Conservation (phyloP, 2,888 invertebrate genomes). For the Dichetophora obliterata region DNA sequence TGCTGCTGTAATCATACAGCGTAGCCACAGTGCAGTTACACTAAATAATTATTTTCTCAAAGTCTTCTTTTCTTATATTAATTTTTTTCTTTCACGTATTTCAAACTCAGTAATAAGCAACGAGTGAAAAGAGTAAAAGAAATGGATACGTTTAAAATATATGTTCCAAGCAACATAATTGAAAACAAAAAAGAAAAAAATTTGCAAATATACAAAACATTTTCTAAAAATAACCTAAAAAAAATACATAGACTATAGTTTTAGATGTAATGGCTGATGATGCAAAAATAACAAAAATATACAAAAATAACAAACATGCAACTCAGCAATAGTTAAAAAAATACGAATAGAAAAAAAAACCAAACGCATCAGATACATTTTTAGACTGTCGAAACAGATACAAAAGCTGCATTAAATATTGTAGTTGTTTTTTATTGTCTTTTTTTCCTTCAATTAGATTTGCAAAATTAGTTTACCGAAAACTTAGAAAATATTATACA, state of each 20-base stretch:
- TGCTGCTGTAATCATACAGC: neutral
- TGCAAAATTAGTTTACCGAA: neutral
- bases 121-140: conserved; percentile 27
- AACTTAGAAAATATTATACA: conserved; percentile 23
- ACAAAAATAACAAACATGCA: neutral
- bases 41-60: no score
- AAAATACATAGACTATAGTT: conserved; percentile 36
- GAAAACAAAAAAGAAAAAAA: neutral
- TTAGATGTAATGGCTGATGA: neutral
- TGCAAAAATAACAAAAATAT: neutral
- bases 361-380: neutral
- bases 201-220: neutral
- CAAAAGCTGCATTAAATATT: neutral
- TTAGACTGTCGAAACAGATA: neutral
- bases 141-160: conserved; percentile 25
- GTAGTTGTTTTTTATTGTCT: neutral
- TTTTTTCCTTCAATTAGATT: neutral
- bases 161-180: conserved; percentile 30
- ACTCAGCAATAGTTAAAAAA: neutral
- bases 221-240: neutral
- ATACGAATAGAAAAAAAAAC: neutral
- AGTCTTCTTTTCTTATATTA: neutral
- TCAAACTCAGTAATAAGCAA: conserved; percentile 16
- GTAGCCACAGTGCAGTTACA: neutral
- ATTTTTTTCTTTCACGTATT: neutral